Base-by-base conservation (phyloP, 2,113 vertebrate genomes). In the Polypterus bichir region DNA sequence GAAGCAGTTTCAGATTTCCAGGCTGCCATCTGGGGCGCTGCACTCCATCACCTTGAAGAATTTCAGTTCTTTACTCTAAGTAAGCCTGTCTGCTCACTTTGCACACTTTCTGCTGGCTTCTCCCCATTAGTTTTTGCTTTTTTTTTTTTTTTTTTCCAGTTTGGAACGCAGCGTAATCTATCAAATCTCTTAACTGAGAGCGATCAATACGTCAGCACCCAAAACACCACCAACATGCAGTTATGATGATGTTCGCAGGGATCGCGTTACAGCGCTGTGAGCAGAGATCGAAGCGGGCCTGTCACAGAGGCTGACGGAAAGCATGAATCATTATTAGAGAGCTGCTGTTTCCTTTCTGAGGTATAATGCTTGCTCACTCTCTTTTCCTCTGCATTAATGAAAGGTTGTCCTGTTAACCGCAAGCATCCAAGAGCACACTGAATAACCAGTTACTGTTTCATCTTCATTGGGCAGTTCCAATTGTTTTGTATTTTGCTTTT, bases 231-330 rank as follows among this genome's bases (percentile, higher is more conserved):
- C 67, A 73, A 83, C 64, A 46, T 77, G 78, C 83, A 80, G 83
- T 89, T 88, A 86, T 85, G 83, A 89, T 73, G 86, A 85, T 85
- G 83, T 86, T 80, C 70, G 79, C 75, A 75, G 79, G 80, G 76
- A 82, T 78, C 77, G 64, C 70, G 81, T 89, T 84, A 84, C 83
- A 85, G 80, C 63, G 71, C 69, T 64, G 77, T 66, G 73, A 71
- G 75, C 88, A 86, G 83, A 76, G 86, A 91, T 89, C 83, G 84
- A 89, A 84, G 81, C 81, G 65, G 64, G 75, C 73, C 88, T 89
- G 82, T 75, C 83, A 82, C 69, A 75, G 76, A 74, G 71, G 59
- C 57, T 82, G 85, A 88, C 81, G 83, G 81, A 82, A 77, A 73
- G 77, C 86, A 86, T 85, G 81, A 85, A 86, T 86, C 86, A 86